These are phyloP conservation scores for Trachurus trachurus DNA, from an alignment of 2,797 vertebrate species.

Conservation along the genomic window DNA sequence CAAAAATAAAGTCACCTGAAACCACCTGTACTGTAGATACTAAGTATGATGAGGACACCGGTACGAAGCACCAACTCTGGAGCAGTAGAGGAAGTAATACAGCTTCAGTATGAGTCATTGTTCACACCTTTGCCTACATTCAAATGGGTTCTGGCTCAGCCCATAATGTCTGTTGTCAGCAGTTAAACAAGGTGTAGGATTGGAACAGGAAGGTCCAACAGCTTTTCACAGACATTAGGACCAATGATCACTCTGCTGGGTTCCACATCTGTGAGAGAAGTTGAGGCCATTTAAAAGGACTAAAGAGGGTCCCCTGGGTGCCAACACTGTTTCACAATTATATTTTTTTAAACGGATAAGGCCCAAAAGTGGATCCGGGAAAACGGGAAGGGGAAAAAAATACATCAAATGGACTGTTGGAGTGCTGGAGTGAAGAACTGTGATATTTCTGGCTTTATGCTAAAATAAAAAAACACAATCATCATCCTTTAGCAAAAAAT, in stretches of 20 bases:
- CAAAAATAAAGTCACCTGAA: slow-evolving; percentile 8
- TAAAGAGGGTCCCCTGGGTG: slow-evolving; percentile 31
- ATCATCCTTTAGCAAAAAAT: neutral
- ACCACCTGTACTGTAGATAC: slow-evolving; percentile 12
- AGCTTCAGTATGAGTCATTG: slow-evolving; percentile 23
- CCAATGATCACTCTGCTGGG: slow-evolving; percentile 53
- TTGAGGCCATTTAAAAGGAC: slow-evolving; percentile 46
- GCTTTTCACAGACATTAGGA: slow-evolving; percentile 56
- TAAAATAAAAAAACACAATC: neutral
- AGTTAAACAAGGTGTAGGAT: slow-evolving; percentile 44
- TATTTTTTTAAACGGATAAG: slow-evolving; percentile 29
- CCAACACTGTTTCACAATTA: slow-evolving; percentile 46
- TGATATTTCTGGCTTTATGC: neutral
- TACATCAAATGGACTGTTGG: neutral
- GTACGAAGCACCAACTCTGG: slow-evolving; percentile 30
- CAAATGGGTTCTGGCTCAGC: slow-evolving; percentile 21
- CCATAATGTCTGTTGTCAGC: slow-evolving; percentile 37
- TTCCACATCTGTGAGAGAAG: slow-evolving; percentile 33
- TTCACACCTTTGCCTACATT: slow-evolving; percentile 34
- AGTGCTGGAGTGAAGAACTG: neutral
- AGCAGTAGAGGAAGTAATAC: slow-evolving; percentile 3
- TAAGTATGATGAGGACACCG: neutral
- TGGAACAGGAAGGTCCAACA: slow-evolving; percentile 35
- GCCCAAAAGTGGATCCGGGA: neutral
- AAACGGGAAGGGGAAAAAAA: neutral